Conservation (phyloP, 1,140 invertebrate genomes). For the Agrilus planipennis region DNA sequence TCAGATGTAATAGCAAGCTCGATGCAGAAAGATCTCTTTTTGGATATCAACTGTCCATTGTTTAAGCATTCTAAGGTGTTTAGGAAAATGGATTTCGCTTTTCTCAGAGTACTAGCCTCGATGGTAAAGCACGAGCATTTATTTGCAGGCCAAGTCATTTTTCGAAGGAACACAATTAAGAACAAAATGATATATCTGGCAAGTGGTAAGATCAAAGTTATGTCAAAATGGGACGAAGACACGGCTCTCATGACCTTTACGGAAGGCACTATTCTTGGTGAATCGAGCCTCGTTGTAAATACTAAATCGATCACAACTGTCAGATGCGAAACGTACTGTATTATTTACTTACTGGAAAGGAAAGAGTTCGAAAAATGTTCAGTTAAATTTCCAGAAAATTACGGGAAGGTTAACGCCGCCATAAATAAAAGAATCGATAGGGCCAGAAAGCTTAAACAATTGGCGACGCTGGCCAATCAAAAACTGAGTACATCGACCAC, state of each 20-base stretch:
- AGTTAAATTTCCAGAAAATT: conserved; percentile 2
- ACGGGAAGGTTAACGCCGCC: neutral
- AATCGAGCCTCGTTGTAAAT: conserved; percentile 9
- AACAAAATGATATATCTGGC: conserved; percentile 14
- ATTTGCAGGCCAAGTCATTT: conserved; percentile 12
- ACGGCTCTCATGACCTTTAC: conserved; percentile 11
- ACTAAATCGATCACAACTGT: conserved; percentile 9
- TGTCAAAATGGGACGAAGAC: conserved; percentile 16
- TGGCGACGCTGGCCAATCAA: neutral
- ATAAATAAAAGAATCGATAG: conserved; percentile 1
- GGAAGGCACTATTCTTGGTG: conserved; percentile 12
- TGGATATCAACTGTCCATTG: too few species aligned
- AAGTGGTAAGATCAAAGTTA: conserved; percentile 10
- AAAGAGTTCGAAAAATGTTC: conserved; percentile 2
- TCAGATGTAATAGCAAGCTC: too few species aligned
- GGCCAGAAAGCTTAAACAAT: neutral
- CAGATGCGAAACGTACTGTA: conserved; percentile 10
- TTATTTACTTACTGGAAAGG: conserved; percentile 9
- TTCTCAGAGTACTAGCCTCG: conserved; percentile 8
- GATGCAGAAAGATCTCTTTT: too few species aligned
- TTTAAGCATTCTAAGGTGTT: conserved; percentile 16
- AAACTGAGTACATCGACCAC: neutral
- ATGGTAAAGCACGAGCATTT: conserved; percentile 12
- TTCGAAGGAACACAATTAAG: conserved; percentile 12
- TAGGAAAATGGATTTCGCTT: conserved; percentile 8